phyloP scores from a whole-genome alignment of 30 jellyfish, hydroid and myxozoan genomes.

The Calvadosia cruxmelitensis region DNA sequence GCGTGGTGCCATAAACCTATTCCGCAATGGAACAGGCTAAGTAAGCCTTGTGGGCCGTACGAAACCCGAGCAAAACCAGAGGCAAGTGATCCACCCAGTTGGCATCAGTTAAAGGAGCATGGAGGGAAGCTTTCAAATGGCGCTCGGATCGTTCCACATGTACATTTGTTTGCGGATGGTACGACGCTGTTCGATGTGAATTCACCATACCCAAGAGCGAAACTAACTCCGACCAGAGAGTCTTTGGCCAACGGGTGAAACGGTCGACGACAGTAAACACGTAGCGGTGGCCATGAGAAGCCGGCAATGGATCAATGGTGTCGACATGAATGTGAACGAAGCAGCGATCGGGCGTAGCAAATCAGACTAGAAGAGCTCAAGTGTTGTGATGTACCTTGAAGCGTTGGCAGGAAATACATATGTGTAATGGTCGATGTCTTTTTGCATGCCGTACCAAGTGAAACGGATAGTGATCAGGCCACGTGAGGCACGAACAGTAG shows the following conservation, averaged over 20 bases:
- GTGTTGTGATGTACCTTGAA: slow-evolving; percentile 25
- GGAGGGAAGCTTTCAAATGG: slow-evolving; percentile 25
- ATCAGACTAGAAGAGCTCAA: slow-evolving; percentile 15
- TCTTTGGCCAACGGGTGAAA: slow-evolving; percentile 33
- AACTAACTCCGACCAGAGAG: slow-evolving; percentile 7
- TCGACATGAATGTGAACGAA: slow-evolving; percentile 29
- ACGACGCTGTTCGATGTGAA: slow-evolving; percentile 22
- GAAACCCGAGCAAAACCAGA: slow-evolving; percentile 19
- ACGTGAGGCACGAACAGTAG: slow-evolving; percentile 29
- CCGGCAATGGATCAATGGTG: slow-evolving; percentile 35
- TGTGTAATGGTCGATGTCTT: slow-evolving; percentile 25
- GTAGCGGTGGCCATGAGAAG: slow-evolving; percentile 13
- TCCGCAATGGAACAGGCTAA: neutral
- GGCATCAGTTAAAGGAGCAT: slow-evolving; percentile 8
- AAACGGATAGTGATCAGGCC: slow-evolving; percentile 11
- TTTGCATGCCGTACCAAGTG: slow-evolving; percentile 19
- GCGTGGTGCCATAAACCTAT: slow-evolving; percentile 6
- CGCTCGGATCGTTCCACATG: slow-evolving; percentile 21
- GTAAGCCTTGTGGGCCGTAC: slow-evolving; percentile 22
- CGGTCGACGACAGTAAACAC: slow-evolving; percentile 25
- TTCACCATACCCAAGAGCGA: slow-evolving; percentile 2
- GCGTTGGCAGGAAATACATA: slow-evolving; percentile 18
- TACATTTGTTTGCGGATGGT: slow-evolving; percentile 29
- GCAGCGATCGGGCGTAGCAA: slow-evolving; percentile 21
- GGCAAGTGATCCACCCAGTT: slow-evolving; percentile 29